Conservation (phyloP, 1,140 invertebrate species). For the Zeugodacus cucurbitae region DNA sequence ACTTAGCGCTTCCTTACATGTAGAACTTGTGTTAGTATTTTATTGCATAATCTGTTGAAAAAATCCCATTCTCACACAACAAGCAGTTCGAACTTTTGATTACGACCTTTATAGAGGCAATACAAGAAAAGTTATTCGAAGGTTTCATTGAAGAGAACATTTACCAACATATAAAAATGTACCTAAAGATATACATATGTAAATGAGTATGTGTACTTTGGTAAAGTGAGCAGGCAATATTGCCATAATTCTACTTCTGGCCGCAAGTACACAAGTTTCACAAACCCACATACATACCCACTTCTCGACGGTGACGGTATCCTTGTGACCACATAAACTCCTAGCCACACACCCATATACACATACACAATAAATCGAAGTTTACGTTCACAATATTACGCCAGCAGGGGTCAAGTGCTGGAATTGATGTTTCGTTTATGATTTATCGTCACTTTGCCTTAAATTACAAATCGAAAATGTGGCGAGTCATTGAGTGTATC, state of each 20-base stretch:
- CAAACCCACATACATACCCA: background rate
- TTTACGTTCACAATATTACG: constrained; percentile 38
- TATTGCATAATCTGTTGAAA: too few relatives aligned
- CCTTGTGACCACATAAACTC: constrained; percentile 20
- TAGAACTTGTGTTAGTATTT: too few relatives aligned
- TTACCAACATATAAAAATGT: background rate
- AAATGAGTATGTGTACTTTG: background rate
- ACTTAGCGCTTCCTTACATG: too few relatives aligned
- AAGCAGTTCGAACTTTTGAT: background rate
- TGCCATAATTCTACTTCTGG: constrained; percentile 28
- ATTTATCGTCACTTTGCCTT: constrained; percentile 60
- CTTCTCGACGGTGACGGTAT: constrained; percentile 2
- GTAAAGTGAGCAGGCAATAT: background rate
- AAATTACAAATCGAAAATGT: constrained; percentile 31
- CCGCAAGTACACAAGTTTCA: background rate
- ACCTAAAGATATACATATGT: background rate
- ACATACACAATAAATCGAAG: background rate
- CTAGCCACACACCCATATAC: background rate
- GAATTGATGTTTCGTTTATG: constrained; percentile 66
- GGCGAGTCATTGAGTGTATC: constrained; percentile 22
- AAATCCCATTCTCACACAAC: too few relatives aligned
- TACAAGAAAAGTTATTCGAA: background rate
- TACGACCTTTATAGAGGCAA: background rate
- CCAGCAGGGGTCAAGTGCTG: constrained; percentile 62
- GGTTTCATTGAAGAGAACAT: background rate